A percentile compares a stretch with the other conserved stretches of the same genome.
phyloP scores from a whole-genome alignment of 2,113 vertebrate species.

The Tympanuchus pallidicinctus region DNA sequence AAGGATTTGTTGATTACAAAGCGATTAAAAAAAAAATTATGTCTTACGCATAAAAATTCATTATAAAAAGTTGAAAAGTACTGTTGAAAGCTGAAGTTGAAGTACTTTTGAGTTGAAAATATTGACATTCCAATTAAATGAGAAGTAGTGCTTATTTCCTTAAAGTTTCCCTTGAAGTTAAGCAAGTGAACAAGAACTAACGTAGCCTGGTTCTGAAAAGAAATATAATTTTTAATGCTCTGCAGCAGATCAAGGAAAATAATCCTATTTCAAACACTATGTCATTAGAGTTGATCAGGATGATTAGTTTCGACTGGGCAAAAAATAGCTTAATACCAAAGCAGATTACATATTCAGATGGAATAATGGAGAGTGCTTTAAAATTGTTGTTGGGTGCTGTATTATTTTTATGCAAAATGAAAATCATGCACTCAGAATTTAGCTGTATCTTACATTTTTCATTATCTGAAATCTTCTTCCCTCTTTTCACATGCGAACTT shows the following conservation, averaged over 20 bases:
- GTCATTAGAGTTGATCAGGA: constrained; percentile 22
- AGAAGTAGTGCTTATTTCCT: constrained; percentile 19
- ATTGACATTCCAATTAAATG: constrained; percentile 11
- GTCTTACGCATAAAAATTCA: neutral
- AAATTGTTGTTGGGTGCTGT: neutral
- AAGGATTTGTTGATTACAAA: neutral
- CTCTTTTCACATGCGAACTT: neutral
- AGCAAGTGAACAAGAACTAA: constrained; percentile 49
- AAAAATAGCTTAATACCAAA: constrained; percentile 28
- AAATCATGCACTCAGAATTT: neutral
- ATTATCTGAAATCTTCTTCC: neutral
- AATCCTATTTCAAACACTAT: constrained; percentile 49
- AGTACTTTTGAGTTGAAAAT: neutral
- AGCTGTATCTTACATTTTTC: neutral
- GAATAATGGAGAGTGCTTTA: neutral
- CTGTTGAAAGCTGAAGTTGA: neutral
- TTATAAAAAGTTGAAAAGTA: neutral
- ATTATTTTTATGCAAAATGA: neutral
- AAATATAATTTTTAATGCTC: constrained; percentile 35
- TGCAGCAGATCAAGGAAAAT: constrained; percentile 25
- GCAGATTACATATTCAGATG: constrained; percentile 34
- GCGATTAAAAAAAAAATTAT: neutral
- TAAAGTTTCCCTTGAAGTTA: constrained; percentile 45
- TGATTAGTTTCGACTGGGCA: constrained; percentile 55
- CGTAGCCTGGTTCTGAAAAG: neutral